A percentile compares a stretch with the other conserved stretches of the same genome.
phyloP scores from a whole-genome alignment of 2,888 invertebrate species.

The Catonia carolina region DNA sequence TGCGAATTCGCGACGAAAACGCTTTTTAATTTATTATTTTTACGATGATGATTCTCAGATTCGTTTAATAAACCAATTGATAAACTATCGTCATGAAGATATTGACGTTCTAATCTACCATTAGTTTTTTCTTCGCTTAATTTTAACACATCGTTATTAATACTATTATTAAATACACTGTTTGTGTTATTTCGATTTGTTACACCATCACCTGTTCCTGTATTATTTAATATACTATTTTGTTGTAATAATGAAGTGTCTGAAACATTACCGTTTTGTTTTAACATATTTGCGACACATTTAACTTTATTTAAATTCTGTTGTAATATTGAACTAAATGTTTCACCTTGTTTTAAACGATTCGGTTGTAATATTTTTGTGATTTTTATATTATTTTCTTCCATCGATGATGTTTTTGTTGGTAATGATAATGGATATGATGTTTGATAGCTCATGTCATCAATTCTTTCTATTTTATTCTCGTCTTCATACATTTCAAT shows the following conservation, averaged over 20 bases:
- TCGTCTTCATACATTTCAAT: not conserved
- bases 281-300: not conserved
- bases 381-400: no score
- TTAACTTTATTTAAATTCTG: not conserved
- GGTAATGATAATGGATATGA: not conserved
- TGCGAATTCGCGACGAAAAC: no score
- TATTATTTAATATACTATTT: no score
- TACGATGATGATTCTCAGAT: slow-evolving; percentile 4
- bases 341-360: not conserved
- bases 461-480: not conserved
- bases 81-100: no score
- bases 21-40: no score
- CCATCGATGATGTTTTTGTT: not conserved
- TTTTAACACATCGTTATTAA: not conserved
- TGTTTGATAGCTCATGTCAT: not conserved
- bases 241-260: no score
- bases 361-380: no score
- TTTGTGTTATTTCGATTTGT: not conserved
- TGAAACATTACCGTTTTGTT: not conserved
- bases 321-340: slow-evolving; percentile 5
- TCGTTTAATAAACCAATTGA: no score
- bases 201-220: not conserved
- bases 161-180: not conserved
- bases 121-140: not conserved
- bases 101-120: not conserved